phyloP scores from a whole-genome alignment of 2,113 vertebrate genomes.

The Pteruthius melanotis region DNA sequence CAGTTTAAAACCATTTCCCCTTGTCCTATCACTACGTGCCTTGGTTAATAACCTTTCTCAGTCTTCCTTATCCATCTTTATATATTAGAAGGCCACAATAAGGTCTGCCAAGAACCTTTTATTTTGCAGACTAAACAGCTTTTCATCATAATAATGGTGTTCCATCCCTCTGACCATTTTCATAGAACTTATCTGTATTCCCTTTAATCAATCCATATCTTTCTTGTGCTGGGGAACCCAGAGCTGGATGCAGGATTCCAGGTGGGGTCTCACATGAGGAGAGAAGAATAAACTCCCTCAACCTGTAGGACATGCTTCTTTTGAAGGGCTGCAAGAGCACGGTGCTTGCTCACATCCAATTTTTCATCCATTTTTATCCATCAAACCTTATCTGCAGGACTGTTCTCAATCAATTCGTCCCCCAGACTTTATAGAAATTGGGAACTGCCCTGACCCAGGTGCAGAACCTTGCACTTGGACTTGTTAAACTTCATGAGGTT shows the following conservation, averaged over 20 bases:
- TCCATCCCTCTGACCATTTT: background rate
- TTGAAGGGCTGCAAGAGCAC: background rate
- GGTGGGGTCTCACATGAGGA: background rate
- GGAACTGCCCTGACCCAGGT: background rate
- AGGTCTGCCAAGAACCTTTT: background rate
- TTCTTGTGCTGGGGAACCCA: too few species aligned
- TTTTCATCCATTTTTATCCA: background rate
- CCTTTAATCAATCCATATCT: background rate
- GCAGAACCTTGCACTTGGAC: background rate
- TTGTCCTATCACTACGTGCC: background rate
- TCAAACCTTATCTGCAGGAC: background rate
- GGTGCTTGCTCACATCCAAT: rapidly evolving
- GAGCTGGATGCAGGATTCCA: background rate
- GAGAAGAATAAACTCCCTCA: background rate
- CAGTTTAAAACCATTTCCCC: background rate
- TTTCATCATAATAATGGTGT: background rate
- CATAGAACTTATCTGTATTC: background rate
- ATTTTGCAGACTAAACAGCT: background rate
- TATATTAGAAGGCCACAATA: background rate
- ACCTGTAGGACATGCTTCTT: background rate
- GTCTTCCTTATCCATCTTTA: background rate
- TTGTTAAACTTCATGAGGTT: background rate
- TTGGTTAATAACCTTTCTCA: background rate
- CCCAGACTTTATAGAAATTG: background rate
- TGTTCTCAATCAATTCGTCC: background rate